Base-by-base conservation (phyloP, 1,140 invertebrate species). In the Vanessa atalanta region DNA sequence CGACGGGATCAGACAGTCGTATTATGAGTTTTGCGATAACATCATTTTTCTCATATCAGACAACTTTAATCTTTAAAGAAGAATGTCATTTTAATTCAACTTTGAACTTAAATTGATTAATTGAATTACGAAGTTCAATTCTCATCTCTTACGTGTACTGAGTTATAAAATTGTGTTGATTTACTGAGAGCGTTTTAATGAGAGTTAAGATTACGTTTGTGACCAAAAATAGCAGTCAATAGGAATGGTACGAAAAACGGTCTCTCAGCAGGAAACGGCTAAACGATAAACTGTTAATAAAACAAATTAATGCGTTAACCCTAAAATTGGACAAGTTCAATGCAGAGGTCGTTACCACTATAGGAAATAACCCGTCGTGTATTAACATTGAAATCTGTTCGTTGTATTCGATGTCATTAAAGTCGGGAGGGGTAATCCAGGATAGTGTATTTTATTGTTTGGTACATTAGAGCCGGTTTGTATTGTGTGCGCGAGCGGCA, bases 241-340 rank as follows among this genome's bases (percentile, higher is more conserved):
- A 75, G 76, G 78, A 83, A 85, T 85, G 78, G 82, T 77, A 76
- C 37, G 65, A 71, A 48, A 57, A 80, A 76, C 83, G 75, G 80
- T 80, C 73, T 81, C 81, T 77, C 71, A 77, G 79, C 88, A 90
- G 90, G 90, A 91, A 93, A 91, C 85, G 77, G 82, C 80, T 75
- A 78, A 88, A 88, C 87, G 79, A 86, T 93, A 88, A 88, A 87
- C 80, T 75, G 88, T 90, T 90, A 90, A 91, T 93, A 91, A 91
- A 93, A 91, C 90, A 91, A 91, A 91, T 91, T 85, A 89, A 93
- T 90, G 89, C 83, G 79, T 89, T 87, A 90, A 90, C 88, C 86
- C 89, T 91, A 90, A 93, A 93, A 93, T 89, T 90, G 91, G 88
- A 91, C 85, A 93, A 90, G 91, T 93, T 91, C 88, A 93, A 90